Conservation (phyloP, 1,140 invertebrate genomes). For the Leucophenga varia region DNA sequence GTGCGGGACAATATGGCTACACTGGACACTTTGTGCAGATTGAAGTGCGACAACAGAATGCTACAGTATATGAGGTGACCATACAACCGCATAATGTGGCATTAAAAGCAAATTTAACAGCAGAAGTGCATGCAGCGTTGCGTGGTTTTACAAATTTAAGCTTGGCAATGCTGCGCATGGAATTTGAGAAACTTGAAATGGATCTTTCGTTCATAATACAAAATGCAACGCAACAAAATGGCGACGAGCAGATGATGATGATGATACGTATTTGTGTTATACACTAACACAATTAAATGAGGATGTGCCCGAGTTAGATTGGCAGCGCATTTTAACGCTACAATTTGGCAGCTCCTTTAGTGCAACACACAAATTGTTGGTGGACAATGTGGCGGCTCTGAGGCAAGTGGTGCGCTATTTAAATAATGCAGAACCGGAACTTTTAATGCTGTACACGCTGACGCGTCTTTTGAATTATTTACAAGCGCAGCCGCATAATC, state of each 20-base stretch:
- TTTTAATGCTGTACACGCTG: conserved; percentile 27
- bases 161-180: not conserved
- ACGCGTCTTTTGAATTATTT: conserved; percentile 29
- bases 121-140: conserved; percentile 20
- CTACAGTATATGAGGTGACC: conserved; percentile 26
- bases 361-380: conserved; percentile 19
- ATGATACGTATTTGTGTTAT: no score
- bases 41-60: conserved; percentile 29
- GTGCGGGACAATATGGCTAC: conserved; percentile 33
- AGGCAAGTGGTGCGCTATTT: conserved; percentile 12
- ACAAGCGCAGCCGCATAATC: conserved; percentile 30
- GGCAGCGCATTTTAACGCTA: conserved; percentile 13
- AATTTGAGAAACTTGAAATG: conserved; percentile 7
- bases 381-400: conserved; percentile 26
- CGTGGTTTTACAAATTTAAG: no score
- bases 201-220: conserved; percentile 13
- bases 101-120: conserved; percentile 23
- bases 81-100: conserved; percentile 29
- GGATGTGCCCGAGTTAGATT: conserved; percentile 6
- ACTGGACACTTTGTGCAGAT: conserved; percentile 29
- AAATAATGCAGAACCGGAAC: conserved; percentile 15
- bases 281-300: no score
- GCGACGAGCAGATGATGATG: conserved; percentile 11
- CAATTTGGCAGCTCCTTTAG: conserved; percentile 19
- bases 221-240: conserved; percentile 2